phyloP scores from a whole-genome alignment of 2,113 vertebrate species.

The Oryzias melastigma region DNA sequence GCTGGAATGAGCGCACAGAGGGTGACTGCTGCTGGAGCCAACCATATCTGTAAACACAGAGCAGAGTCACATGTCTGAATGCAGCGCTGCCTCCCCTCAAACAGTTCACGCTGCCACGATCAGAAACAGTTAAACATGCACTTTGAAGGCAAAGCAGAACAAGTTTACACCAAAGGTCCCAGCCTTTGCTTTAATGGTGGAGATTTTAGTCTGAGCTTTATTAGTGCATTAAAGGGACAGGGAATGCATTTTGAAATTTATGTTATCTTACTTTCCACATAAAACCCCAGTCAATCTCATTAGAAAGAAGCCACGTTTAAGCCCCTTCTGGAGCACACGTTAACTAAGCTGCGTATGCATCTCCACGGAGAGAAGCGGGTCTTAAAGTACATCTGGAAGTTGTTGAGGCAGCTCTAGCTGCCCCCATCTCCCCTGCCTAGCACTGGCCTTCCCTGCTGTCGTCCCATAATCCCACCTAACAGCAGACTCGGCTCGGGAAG shows the following conservation, averaged over 20 bases:
- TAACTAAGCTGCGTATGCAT: constrained; percentile 62
- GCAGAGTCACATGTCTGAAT: constrained; percentile 1
- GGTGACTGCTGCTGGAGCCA: constrained; percentile 66
- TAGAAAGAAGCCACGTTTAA: constrained; percentile 70
- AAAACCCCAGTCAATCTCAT: constrained; percentile 76
- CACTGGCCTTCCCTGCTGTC: constrained; percentile 79
- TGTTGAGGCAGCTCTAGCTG: constrained; percentile 81
- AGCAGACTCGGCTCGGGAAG: constrained; percentile 69
- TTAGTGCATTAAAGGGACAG: constrained; percentile 47
- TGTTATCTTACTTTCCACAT: constrained; percentile 77
- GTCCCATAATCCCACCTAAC: constrained; percentile 81
- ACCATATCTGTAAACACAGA: constrained; percentile 66
- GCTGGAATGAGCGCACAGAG: constrained; percentile 60
- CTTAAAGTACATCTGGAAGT: constrained; percentile 86
- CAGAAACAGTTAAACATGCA: constrained; percentile 1
- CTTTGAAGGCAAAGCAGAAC: constrained; percentile 14
- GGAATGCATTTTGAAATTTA: constrained; percentile 62
- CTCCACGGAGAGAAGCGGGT: constrained; percentile 67
- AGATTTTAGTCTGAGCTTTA: constrained; percentile 46
- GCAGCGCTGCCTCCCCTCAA: not conserved
- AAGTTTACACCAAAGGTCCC: constrained; percentile 29
- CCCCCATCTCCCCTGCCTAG: constrained; percentile 76
- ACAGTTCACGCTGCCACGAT: not conserved
- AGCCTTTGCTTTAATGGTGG: constrained; percentile 44
- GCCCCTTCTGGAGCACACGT: constrained; percentile 53